phyloP scores from a whole-genome alignment of 2,797 vertebrate genomes.

The Sarcophilus harrisii region DNA sequence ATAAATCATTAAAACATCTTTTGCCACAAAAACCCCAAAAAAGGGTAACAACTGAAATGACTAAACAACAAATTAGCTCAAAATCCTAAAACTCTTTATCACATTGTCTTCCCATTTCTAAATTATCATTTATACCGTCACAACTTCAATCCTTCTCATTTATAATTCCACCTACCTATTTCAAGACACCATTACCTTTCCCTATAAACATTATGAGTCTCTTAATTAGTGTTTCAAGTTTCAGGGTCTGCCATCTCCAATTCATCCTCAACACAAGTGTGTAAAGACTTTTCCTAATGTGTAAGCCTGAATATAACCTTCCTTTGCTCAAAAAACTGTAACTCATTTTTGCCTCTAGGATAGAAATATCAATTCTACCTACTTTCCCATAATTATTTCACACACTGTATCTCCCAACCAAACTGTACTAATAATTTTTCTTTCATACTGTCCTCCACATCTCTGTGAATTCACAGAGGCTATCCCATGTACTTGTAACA shows the following conservation, averaged over 20 bases:
- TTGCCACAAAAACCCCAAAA: not conserved
- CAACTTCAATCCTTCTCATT: not conserved
- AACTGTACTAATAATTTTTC: not conserved
- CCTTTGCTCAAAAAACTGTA: not conserved
- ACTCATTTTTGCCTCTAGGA: not conserved
- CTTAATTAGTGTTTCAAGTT: not conserved
- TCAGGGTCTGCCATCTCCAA: not conserved
- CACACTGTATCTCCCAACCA: not conserved
- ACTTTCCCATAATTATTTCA: not conserved
- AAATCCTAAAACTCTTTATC: not conserved
- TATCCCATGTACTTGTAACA: not conserved
- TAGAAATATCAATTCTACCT: not conserved
- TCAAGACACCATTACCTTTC: not conserved
- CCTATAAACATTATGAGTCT: not conserved
- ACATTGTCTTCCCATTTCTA: not conserved
- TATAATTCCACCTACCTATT: not conserved
- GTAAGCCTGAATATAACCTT: not conserved
- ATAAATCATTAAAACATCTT: not conserved
- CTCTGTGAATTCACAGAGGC: not conserved
- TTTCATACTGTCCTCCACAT: not conserved
- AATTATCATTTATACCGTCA: not conserved
- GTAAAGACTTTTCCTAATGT: not conserved
- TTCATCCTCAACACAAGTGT: not conserved
- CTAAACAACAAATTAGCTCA: not conserved
- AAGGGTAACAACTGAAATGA: not conserved